Percentiles rank a stretch among this genome's conserved stretches.
phyloP scores from a whole-genome alignment of 2,113 vertebrate species.

The Coturnix japonica region DNA sequence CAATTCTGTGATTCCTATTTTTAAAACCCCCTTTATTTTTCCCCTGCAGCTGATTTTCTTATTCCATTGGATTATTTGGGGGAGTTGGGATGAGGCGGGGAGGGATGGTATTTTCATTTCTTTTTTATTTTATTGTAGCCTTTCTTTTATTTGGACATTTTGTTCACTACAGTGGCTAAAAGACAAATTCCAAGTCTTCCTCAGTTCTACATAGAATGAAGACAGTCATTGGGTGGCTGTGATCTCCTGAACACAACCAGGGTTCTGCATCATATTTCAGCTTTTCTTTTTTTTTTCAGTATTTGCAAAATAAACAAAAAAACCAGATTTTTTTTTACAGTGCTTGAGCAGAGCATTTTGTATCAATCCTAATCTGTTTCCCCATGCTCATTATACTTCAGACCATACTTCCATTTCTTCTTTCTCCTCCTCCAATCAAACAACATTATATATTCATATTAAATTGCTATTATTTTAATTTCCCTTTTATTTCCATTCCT shows the following conservation, averaged over 20 bases:
- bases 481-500: not conserved
- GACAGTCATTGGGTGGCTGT: not conserved
- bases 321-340: not conserved
- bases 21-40: not conserved
- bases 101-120: rapidly evolving
- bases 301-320: not conserved
- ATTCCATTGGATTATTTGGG: not conserved
- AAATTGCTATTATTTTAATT: not conserved
- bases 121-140: not conserved
- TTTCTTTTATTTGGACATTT: not conserved
- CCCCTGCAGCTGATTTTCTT: not conserved
- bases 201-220: not conserved
- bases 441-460: not conserved
- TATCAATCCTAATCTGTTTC: not conserved
- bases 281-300: not conserved
- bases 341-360: not conserved
- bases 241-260: not conserved
- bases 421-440: not conserved
- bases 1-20: not conserved
- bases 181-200: not conserved
- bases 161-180: not conserved
- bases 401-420: not conserved
- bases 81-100: too few relatives aligned
- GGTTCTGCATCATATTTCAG: not conserved
- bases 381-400: not conserved